phyloP scores from a whole-genome alignment of 2,113 vertebrate genomes.

The Anseranas semipalmata region DNA sequence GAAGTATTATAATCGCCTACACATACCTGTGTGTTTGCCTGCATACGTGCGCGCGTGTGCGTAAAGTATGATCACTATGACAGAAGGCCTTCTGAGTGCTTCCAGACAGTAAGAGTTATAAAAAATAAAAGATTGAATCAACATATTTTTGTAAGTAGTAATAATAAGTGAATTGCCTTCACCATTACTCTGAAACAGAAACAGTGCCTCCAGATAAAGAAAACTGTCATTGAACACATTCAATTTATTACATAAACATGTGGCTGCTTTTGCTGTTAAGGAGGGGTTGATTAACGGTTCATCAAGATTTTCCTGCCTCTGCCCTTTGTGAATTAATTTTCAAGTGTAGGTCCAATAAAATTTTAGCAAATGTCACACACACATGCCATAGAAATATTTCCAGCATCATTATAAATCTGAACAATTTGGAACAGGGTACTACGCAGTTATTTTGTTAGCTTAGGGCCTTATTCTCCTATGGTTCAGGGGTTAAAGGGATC shows the following conservation, averaged over 20 bases:
- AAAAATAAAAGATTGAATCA: background rate
- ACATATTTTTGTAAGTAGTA: background rate
- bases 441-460: background rate
- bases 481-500: slow-evolving; percentile 53
- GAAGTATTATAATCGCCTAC: background rate
- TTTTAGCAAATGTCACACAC: background rate
- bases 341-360: background rate
- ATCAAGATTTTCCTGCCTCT: background rate
- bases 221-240: background rate
- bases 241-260: background rate
- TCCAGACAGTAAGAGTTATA: background rate
- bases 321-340: slow-evolving; percentile 19
- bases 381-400: background rate
- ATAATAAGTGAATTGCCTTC: background rate
- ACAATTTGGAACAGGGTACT: background rate
- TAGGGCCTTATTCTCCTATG: background rate
- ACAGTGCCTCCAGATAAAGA: background rate
- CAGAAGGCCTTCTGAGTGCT: background rate
- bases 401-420: background rate
- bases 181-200: background rate
- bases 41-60: rapidly evolving
- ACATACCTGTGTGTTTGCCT: rapidly evolving
- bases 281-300: background rate
- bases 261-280: background rate
- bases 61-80: background rate